Base-by-base conservation (phyloP, 1,140 invertebrate species). In the Eumeta japonica region DNA sequence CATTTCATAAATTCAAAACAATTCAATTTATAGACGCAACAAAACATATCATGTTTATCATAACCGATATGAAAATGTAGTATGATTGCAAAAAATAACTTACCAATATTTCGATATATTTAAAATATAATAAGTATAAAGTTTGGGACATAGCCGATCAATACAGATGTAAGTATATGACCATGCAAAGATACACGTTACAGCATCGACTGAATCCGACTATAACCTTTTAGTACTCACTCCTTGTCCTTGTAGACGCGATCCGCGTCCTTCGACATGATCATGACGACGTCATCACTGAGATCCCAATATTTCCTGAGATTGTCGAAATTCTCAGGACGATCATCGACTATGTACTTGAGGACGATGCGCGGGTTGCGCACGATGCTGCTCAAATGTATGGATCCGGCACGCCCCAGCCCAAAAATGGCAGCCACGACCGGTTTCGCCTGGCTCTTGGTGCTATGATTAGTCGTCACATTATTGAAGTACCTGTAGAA, bases 331-430 rank as follows among this genome's bases (percentile, higher is more conserved):
- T 72, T 78, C 3, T 68, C 57, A 10, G 61, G 47, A 1, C 71
- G 46, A 18, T 82, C 77, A 29, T 85, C 83, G 2, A 87, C 74
- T 5, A 85, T 63, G 47, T 85, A 87, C 2, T 81, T 46, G 1
- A 87, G 45, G 15, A 76, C 65, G 0, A 78, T 58, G n/a, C 81
- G 72, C 3, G 71, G 67, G 50, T 78, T 84, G 3, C 45, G 46
- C 5, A 80, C 42, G 12, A 85, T 58, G 31, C 78, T 82, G 12
- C 61, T 52, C 20, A 86, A 55, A 52, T 87, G 84, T 40, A 86
- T 82, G n/a, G 79, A 65, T 18, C 81, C 80, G 16, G 80, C 81
- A 9, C 82, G 74, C 0, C 83, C 83, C 0, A 80, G 48, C 3
- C 83, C 83, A 51, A 84, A 83, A 2, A 84, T 50, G 0, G 83